Conservation (phyloP, 2,113 vertebrate species). For the Pao palembangensis region DNA sequence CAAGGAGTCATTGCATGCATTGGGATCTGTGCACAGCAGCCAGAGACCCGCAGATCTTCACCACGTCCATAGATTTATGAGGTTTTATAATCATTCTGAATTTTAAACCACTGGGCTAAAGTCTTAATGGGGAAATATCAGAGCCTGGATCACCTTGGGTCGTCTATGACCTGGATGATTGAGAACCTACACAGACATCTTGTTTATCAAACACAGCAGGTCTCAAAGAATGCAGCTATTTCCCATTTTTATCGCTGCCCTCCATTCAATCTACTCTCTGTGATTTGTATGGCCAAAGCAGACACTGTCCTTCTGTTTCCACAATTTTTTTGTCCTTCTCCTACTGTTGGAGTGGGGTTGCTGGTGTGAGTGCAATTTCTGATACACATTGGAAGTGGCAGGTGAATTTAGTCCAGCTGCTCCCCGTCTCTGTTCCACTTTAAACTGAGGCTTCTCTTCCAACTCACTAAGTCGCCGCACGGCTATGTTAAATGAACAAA, state of each 20-base stretch:
- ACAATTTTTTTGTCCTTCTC: conserved; percentile 10
- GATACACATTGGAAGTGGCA: conserved; percentile 77
- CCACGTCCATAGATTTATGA: too few relatives aligned
- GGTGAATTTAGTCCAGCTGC: conserved; percentile 74
- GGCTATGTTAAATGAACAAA: conserved; percentile 74
- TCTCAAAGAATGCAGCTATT: conserved; percentile 57
- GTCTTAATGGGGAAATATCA: too few relatives aligned
- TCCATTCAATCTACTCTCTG: conserved; percentile 46
- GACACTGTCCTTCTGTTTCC: conserved; percentile 36
- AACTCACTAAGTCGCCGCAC: conserved; percentile 49
- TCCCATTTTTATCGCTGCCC: conserved; percentile 55
- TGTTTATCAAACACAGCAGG: conserved; percentile 58
- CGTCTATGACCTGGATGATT: too few relatives aligned
- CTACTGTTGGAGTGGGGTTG: conserved; percentile 31
- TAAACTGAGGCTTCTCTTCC: conserved; percentile 49
- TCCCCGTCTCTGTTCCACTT: conserved; percentile 69
- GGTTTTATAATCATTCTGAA: too few relatives aligned
- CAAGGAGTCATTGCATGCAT: conserved; percentile 55
- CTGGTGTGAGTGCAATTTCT: conserved; percentile 68
- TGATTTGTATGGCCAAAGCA: conserved; percentile 57
- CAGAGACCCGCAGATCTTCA: too few relatives aligned
- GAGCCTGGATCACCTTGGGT: too few relatives aligned
- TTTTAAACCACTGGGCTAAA: too few relatives aligned
- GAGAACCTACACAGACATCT: too few relatives aligned
- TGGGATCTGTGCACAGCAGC: too few relatives aligned